Evolutionary conservation across 2,113 vertebrate genomes (phyloP).

Genomic region (Coregonus clupeaformis): DNA sequence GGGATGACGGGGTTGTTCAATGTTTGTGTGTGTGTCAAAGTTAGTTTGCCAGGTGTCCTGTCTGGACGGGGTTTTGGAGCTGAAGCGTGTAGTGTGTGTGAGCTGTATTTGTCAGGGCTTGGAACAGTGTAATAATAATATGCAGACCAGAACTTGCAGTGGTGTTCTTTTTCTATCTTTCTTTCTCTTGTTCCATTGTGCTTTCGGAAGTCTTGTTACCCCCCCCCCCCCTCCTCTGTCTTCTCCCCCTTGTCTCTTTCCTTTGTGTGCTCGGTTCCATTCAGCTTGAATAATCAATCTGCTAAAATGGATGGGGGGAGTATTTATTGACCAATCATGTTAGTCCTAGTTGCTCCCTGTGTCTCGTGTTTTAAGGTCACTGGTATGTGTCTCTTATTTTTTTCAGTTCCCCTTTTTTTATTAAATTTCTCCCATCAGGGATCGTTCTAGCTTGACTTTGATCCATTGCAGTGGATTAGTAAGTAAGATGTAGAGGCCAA

Average conservation of each 20-base stretch:
- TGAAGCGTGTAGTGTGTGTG: slow-evolving; percentile 5
- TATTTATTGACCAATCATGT: slow-evolving; percentile 39
- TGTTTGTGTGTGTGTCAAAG: slow-evolving; percentile 31
- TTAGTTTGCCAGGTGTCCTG: slow-evolving; percentile 29
- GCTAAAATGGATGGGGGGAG: slow-evolving; percentile 29
- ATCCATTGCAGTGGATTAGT: slow-evolving; percentile 49
- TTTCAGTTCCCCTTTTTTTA: slow-evolving; percentile 1
- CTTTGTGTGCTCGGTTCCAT: slow-evolving; percentile 57
- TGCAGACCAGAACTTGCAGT: no score
- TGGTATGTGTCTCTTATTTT: slow-evolving; percentile 2
- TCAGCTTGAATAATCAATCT: slow-evolving; percentile 60
- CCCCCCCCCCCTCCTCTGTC: not conserved
- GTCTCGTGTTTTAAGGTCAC: slow-evolving; percentile 13
- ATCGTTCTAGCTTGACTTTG: slow-evolving; percentile 28
- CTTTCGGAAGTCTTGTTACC: not conserved
- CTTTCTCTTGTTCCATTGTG: slow-evolving; percentile 40
- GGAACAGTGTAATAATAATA: no score
- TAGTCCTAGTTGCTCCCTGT: slow-evolving; percentile 17
- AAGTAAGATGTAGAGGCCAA: slow-evolving; percentile 35
- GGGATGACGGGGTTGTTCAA: slow-evolving; percentile 5
- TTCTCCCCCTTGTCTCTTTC: slow-evolving; percentile 1
- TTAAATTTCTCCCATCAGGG: not conserved
- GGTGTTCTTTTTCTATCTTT: slow-evolving; percentile 17
- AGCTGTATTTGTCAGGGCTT: not conserved
- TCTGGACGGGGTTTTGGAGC: not conserved